Percentiles rank a stretch among this genome's conserved stretches.
Evolutionary conservation across 2,797 vertebrate species (phyloP).

Genomic region (Merluccius polli): DNA sequence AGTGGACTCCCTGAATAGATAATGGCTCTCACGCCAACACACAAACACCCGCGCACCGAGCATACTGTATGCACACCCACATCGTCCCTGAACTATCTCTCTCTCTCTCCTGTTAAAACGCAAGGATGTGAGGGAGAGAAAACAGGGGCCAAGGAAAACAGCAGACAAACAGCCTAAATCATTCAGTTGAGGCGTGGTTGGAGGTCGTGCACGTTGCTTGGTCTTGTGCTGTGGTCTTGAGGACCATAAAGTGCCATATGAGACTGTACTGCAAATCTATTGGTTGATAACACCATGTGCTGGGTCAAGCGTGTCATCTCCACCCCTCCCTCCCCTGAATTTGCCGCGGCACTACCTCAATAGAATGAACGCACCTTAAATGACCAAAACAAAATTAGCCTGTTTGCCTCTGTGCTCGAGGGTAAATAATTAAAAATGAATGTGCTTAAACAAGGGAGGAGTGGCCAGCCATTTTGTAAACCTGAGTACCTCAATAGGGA

Average conservation of each 20-base stretch:
- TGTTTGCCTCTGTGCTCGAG: slow-evolving; percentile 6
- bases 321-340: neutral
- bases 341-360: neutral
- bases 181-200: neutral
- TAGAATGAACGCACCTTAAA: neutral
- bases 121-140: too few species aligned
- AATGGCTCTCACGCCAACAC: neutral
- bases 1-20: neutral
- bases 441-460: slow-evolving; percentile 43
- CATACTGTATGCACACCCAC: neutral
- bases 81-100: neutral
- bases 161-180: neutral
- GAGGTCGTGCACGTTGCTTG: neutral
- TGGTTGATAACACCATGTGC: neutral
- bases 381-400: neutral
- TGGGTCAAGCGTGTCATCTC: neutral
- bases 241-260: neutral
- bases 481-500: slow-evolving; percentile 28
- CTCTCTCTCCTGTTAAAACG: neutral
- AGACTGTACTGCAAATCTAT: neutral
- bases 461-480: slow-evolving; percentile 45
- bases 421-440: slow-evolving; percentile 53
- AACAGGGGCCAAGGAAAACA: neutral
- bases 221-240: neutral
- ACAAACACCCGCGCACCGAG: neutral